Conservation (phyloP, 1,140 invertebrate genomes). For the Pomacea maculata region DNA sequence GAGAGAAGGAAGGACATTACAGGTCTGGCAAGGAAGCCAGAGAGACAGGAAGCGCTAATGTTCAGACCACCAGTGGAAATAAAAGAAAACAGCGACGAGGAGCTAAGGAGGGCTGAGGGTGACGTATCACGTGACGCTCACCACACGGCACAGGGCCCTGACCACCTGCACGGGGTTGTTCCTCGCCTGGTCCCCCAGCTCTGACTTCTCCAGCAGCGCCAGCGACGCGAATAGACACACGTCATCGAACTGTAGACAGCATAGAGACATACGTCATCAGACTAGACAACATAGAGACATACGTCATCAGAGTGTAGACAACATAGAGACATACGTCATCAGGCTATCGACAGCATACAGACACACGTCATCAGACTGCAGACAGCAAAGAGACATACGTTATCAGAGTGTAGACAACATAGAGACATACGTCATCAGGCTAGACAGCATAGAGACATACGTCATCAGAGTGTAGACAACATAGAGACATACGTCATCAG, state of each 20-base stretch:
- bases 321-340: not conserved
- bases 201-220: constrained; percentile 77
- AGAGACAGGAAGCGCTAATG: not conserved
- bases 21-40: no score
- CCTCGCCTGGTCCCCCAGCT: constrained; percentile 73
- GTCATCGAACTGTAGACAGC: constrained; percentile 58
- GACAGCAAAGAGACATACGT: not conserved
- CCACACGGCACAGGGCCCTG: constrained; percentile 78
- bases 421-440: constrained; percentile 68
- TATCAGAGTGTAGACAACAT: no score
- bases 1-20: no score
- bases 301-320: not conserved
- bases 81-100: not conserved
- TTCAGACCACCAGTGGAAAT: not conserved
- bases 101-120: not conserved
- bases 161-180: constrained; percentile 79
- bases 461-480: constrained; percentile 25
- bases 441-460: not conserved
- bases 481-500: not conserved
- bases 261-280: not conserved
- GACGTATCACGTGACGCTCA: constrained; percentile 54
- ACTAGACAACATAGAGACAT: not conserved
- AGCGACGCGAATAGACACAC: constrained; percentile 80
- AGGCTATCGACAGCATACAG: not conserved
- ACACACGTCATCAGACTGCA: not conserved